A percentile compares a stretch with the other conserved stretches of the same genome.
phyloP scores from a whole-genome alignment of 2,797 vertebrate genomes.

The Miichthys miiuy region DNA sequence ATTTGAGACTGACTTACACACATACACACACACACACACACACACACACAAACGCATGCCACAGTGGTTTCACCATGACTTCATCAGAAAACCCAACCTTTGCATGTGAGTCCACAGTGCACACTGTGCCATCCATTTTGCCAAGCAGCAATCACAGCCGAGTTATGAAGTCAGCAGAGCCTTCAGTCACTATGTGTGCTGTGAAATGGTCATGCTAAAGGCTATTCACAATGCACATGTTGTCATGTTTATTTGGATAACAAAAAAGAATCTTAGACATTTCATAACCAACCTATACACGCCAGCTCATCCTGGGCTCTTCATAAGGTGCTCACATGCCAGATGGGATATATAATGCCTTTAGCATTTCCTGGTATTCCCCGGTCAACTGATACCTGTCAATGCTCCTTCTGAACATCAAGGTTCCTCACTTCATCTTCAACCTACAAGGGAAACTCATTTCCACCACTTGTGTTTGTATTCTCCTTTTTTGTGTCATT shows the following conservation, averaged over 20 bases:
- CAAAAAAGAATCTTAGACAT: not conserved
- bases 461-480: no score
- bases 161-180: not conserved
- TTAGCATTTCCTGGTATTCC: not conserved
- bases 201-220: not conserved
- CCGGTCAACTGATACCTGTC: not conserved
- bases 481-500: no score
- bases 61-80: not conserved
- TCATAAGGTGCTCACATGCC: not conserved
- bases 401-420: no score
- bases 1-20: conserved; percentile 16
- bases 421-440: no score
- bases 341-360: not conserved
- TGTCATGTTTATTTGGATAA: not conserved
- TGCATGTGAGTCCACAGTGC: not conserved
- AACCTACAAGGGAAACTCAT: no score
- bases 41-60: not conserved
- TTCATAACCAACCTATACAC: not conserved
- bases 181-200: not conserved
- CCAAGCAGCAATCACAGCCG: conserved; percentile 9
- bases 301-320: not conserved
- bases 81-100: not conserved
- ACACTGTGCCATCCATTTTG: not conserved
- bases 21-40: not conserved
- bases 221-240: not conserved